phyloP scores from a whole-genome alignment of 1,140 invertebrate species.

The Orussus abietinus region DNA sequence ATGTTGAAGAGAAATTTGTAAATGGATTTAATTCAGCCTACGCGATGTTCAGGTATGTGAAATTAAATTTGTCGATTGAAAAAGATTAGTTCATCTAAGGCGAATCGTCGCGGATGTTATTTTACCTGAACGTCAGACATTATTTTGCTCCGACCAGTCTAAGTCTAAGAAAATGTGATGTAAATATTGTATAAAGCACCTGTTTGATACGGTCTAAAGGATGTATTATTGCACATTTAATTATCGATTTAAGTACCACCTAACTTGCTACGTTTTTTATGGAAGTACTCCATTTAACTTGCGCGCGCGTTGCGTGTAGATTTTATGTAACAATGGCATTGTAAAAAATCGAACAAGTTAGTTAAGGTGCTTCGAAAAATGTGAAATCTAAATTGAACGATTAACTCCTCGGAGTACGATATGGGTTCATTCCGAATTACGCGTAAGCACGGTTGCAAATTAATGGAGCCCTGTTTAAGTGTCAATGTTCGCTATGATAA shows the following conservation, averaged over 20 bases:
- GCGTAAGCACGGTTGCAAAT: constrained; percentile 12
- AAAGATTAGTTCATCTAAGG: neutral
- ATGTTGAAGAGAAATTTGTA: neutral
- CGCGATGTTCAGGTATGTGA: neutral
- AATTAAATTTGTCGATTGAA: constrained; percentile 1
- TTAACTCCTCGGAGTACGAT: neutral
- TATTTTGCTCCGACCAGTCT: too few species aligned
- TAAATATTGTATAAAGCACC: constrained; percentile 49
- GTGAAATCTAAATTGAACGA: neutral
- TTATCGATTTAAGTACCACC: too few species aligned
- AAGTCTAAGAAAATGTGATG: constrained; percentile 21
- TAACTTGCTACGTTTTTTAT: too few species aligned
- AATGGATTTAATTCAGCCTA: neutral
- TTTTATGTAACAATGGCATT: constrained; percentile 17
- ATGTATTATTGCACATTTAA: constrained; percentile 27
- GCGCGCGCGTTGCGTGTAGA: too few species aligned
- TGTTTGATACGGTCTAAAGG: constrained; percentile 41
- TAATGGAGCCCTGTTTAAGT: constrained; percentile 28
- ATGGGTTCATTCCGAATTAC: too few species aligned
- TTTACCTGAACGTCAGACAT: too few species aligned
- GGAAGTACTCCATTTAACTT: too few species aligned
- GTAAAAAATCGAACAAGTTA: neutral
- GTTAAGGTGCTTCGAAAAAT: neutral
- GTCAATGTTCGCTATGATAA: constrained; percentile 26
- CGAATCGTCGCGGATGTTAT: constrained; percentile 3